Percentiles rank a stretch among this genome's conserved stretches.
Evolutionary conservation across 2,888 invertebrate species (phyloP).

Genomic region (Zhengitettix transpicula): DNA sequence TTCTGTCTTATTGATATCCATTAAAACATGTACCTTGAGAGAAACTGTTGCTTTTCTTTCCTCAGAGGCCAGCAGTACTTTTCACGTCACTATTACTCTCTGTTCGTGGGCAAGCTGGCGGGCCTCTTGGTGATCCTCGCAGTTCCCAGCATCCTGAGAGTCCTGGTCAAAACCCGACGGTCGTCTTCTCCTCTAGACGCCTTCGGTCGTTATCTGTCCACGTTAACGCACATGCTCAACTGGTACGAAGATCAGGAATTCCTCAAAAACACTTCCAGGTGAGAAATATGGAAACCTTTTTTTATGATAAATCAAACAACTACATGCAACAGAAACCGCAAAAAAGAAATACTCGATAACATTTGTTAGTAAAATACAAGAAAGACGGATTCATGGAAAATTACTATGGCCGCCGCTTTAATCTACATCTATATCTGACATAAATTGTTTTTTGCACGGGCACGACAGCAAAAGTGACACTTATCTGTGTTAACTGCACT

Average conservation of each 20-base stretch:
- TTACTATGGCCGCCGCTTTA: too few species aligned
- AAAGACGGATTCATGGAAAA: too few species aligned
- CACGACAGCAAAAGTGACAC: too few species aligned
- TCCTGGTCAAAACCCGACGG: slow-evolving; percentile 53
- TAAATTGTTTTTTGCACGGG: too few species aligned
- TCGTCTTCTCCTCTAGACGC: slow-evolving; percentile 47
- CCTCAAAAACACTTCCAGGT: slow-evolving; percentile 40
- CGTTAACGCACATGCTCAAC: slow-evolving; percentile 52
- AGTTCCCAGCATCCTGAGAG: slow-evolving; percentile 52
- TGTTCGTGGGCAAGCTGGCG: slow-evolving; percentile 53
- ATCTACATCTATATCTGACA: too few species aligned
- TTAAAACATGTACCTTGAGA: too few species aligned
- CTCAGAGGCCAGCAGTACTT: slow-evolving; percentile 59
- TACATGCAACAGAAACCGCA: too few species aligned
- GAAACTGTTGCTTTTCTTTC: not conserved
- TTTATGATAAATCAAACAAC: too few species aligned
- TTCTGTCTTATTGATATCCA: not conserved
- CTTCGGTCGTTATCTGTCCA: slow-evolving; percentile 62
- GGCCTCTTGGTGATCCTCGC: slow-evolving; percentile 61
- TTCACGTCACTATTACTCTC: slow-evolving; percentile 46
- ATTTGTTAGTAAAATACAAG: too few species aligned
- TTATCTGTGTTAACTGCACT: too few species aligned
- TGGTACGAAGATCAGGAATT: slow-evolving; percentile 57
- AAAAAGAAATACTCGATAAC: too few species aligned
- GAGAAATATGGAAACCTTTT: slow-evolving; percentile 17